Evolutionary conservation across 2,797 vertebrate species (phyloP).

Genomic region (Coreius guichenoti): DNA sequence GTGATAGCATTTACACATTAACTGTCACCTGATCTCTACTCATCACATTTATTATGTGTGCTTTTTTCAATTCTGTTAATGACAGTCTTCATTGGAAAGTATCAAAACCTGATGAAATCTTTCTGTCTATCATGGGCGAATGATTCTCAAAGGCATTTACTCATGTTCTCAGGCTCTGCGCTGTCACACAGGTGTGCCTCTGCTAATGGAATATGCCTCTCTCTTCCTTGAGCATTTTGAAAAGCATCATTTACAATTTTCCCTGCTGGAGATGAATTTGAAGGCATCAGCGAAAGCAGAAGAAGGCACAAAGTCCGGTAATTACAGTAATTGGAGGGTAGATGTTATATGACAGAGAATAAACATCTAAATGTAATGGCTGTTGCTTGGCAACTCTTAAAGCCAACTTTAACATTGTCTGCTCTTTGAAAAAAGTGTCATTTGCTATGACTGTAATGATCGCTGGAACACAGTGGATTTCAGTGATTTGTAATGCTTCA

Average conservation of each 20-base stretch:
- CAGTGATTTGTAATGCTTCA: not conserved
- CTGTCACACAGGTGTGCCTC: conserved; percentile 48
- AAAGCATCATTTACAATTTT: conserved; percentile 39
- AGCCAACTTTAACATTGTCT: conserved; percentile 59
- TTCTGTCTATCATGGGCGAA: conserved; percentile 8
- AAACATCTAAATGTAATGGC: conserved; percentile 59
- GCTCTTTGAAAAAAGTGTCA: conserved; percentile 22
- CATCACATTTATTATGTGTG: conserved; percentile 47
- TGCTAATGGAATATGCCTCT: conserved; percentile 34
- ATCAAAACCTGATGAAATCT: conserved; percentile 25
- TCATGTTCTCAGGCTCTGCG: conserved; percentile 18
- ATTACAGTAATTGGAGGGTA: conserved; percentile 66
- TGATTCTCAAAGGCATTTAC: conserved; percentile 36
- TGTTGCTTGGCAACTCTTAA: conserved; percentile 76
- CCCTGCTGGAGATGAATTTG: conserved; percentile 2
- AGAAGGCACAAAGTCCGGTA: conserved; percentile 48
- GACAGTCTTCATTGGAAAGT: conserved; percentile 19
- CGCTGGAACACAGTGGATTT: not conserved
- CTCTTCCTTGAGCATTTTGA: conserved; percentile 28
- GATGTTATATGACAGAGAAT: conserved; percentile 54
- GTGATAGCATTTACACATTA: conserved; percentile 51
- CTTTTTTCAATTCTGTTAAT: conserved; percentile 29
- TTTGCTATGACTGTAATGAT: conserved; percentile 16
- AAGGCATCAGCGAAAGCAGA: conserved; percentile 4
- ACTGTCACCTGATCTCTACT: conserved; percentile 13